Evolutionary conservation across 2,797 vertebrate species (phyloP), one percentile per base, ranked within the genome.

Genomic region (Ispidina lecontei): DNA sequence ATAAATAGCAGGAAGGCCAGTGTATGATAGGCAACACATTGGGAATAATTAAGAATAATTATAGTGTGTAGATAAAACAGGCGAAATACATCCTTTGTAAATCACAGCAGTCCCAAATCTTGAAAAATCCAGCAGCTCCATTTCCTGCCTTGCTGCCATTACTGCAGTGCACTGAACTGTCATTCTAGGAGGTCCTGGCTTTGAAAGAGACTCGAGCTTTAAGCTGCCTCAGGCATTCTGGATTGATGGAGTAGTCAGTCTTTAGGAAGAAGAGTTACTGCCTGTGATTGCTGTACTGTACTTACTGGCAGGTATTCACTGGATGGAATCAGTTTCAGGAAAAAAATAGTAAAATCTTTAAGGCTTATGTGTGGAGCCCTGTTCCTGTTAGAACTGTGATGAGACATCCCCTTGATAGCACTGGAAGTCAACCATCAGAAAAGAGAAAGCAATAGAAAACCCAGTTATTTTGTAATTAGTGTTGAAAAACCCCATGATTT

Each of bases 41-140:
- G 44, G 75, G 93, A 95, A 91, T 95, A 93, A 96, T 96, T 88
- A 95, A 95, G 93, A 95, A 85, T 95, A 95, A 96, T 93, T 90
- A 69, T 65, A 13, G 20, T 43, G 7, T 49, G 8, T 76, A 64
- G 87, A 80, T 84, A 41, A 86, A 89, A 67, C 28, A 82, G 78
- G 91, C 94, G 52, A 92, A 94, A 84, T 81, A 26, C 35, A 51
- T 80, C 51, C 63, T 80, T 44, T 81, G 64, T 83, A 94, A 95
- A 70, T 79, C 65, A 65, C 70, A 94, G 87, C n/a, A 75, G 60
- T 84, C 77, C 78, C 69, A 97, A 87, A 29, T 51, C 41, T 49
- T 90, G 29, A 49, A 78, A 76, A 91, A 63, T 83, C 51, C 74
- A 82, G 56, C 46, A 65, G 67, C 56, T 82, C 9, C 58, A 4